A percentile compares a stretch with the other conserved stretches of the same genome.
phyloP scores from a whole-genome alignment of 2,888 invertebrate genomes.

The Melipona beecheii region DNA sequence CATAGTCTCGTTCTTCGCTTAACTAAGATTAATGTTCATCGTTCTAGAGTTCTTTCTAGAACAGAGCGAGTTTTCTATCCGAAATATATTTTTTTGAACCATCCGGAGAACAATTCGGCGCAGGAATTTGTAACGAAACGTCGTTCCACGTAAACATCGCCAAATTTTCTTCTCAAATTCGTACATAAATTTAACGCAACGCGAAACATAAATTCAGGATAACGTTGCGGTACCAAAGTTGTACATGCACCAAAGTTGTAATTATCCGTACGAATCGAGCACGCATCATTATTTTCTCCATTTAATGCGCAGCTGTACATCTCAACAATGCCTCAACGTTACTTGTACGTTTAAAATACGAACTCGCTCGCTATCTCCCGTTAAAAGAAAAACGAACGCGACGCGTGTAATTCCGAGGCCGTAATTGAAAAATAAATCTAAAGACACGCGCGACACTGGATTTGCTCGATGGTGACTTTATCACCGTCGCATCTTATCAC shows the following conservation, averaged over 20 bases:
- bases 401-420: neutral
- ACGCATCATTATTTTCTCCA: neutral
- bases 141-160: neutral
- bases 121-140: neutral
- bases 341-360: neutral
- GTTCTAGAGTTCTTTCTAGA: neutral
- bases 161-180: too few relatives aligned
- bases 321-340: neutral
- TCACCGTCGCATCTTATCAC: constrained; percentile 58
- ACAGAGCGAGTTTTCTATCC: neutral
- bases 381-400: neutral
- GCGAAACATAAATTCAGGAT: too few relatives aligned
- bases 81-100: neutral
- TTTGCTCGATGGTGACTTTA: constrained; percentile 31
- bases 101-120: neutral
- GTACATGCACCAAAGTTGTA: neutral
- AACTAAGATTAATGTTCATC: neutral
- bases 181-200: too few relatives aligned
- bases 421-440: constrained; percentile 49
- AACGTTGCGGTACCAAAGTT: too few relatives aligned
- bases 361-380: neutral
- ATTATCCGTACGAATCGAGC: neutral
- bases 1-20: neutral
- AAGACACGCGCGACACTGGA: constrained; percentile 18
- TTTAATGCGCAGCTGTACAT: neutral